phyloP scores from a whole-genome alignment of 2,113 vertebrate species.

The Vulpes vulpes region DNA sequence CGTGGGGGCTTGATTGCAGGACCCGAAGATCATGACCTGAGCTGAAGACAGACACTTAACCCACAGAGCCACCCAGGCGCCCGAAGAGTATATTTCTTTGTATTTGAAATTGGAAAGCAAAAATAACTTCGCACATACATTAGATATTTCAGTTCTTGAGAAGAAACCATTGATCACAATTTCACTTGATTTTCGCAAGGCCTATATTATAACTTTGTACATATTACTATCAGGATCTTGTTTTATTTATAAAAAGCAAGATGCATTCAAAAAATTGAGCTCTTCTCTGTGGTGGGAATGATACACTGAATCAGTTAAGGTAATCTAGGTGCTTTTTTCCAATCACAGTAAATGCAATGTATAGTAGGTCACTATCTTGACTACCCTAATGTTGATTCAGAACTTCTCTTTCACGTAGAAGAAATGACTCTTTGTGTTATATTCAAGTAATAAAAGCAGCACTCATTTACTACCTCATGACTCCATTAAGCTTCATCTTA shows the following conservation, averaged over 20 bases:
- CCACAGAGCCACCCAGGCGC: neutral
- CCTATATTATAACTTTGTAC: neutral
- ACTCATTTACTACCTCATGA: neutral
- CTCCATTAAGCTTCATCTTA: neutral
- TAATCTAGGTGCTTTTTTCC: neutral
- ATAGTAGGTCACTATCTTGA: neutral
- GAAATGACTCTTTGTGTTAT: neutral
- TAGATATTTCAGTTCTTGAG: neutral
- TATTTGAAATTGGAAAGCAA: slow-evolving; percentile 22
- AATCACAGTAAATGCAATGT: neutral
- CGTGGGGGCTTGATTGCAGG: neutral
- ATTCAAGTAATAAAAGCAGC: neutral
- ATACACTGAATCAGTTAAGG: neutral
- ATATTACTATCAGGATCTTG: neutral
- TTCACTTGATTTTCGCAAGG: neutral
- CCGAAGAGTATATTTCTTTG: neutral
- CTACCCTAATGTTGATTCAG: neutral
- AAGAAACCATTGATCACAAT: neutral
- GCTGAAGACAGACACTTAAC: neutral
- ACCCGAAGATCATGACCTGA: neutral
- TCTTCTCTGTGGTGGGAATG: neutral
- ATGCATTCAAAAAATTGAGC: neutral
- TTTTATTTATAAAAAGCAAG: neutral
- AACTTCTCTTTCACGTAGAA: neutral
- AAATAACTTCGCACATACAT: slow-evolving; percentile 5